phyloP scores from a whole-genome alignment of 23 tunicate genomes.

The Styela clava region DNA sequence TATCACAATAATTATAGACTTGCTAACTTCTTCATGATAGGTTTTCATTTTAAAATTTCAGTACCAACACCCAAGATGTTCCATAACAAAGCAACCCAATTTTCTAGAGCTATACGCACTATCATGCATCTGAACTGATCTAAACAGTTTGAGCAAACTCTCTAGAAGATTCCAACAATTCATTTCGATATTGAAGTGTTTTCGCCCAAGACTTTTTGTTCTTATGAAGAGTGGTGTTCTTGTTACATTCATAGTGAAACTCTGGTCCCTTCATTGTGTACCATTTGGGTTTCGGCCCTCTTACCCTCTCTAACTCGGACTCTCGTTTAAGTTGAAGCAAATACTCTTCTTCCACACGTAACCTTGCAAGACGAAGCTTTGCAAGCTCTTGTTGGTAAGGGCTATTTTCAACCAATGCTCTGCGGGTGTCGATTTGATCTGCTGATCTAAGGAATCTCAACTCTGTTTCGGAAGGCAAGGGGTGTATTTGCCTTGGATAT shows the following conservation, averaged over 20 bases:
- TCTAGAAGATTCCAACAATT: conserved; percentile 56
- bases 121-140: too few species aligned
- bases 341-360: conserved; percentile 91
- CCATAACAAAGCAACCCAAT: too few species aligned
- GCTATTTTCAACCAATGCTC: conserved; percentile 83
- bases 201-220: conserved; percentile 71
- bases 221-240: conserved; percentile 83
- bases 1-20: too few species aligned
- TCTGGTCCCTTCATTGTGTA: conserved; percentile 78
- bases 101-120: too few species aligned
- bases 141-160: conserved; percentile 62
- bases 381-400: conserved; percentile 91
- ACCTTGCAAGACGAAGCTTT: conserved; percentile 64
- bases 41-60: too few species aligned
- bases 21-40: too few species aligned
- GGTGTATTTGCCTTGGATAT: conserved; percentile 52
- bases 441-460: conserved; percentile 67
- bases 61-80: too few species aligned
- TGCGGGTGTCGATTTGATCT: conserved; percentile 82
- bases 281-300: conserved; percentile 97
- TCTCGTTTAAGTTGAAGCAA: conserved; percentile 82
- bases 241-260: conserved; percentile 96
- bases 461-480: conserved; percentile 49
- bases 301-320: conserved; percentile 85
- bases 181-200: conserved; percentile 59